Evolutionary conservation across 2,797 vertebrate genomes (phyloP), one percentile per base, ranked within the genome.

Genomic region (Gymnocypris eckloni): DNA sequence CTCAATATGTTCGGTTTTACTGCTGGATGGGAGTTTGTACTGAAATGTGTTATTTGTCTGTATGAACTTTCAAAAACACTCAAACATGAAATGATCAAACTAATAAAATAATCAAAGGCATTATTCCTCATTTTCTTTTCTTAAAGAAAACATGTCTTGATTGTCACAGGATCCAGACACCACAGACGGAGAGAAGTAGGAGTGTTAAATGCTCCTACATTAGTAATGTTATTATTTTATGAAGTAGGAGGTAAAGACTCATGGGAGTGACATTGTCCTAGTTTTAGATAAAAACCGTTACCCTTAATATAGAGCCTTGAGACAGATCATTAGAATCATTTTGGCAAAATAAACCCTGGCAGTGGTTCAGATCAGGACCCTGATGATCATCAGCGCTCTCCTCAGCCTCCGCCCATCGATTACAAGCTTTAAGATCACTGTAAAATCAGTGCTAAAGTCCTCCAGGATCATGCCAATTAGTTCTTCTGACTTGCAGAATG

Each of bases 211-310:
- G 28, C 13, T 16, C 64, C 64, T 18, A 67, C 64, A 67, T 37
- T 9, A 18, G 64, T 37, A 67, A 67, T 67, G 37, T 37, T 3
- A 33, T 33, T 33, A 3, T 67, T 37, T 67, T 28, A 37, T 67
- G 64, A 18, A 67, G 64, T 67, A 67, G 28, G 28, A 37, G 39
- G 79, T 6, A 56, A 12, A 72, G 33, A 72, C 22, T 5, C 77
- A 79, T 15, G 13, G 9, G 41, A 67, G 64, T 18, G 64, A 67
- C 64, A 67, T 67, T 67, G 64, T 67, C 64, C 64, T 67, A 67
- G 28, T 37, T 67, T 67, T 67, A 37, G 33, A 33, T 67, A 15
- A 37, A 61, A 67, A 37, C 15, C 2, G 15, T 37, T 67, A 18
- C 64, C 28, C 28, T 67, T 67, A 18, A 18, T 67, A 37, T 37